Conservation (phyloP, 2,113 vertebrate genomes). For the Ariopsis seemanni region DNA sequence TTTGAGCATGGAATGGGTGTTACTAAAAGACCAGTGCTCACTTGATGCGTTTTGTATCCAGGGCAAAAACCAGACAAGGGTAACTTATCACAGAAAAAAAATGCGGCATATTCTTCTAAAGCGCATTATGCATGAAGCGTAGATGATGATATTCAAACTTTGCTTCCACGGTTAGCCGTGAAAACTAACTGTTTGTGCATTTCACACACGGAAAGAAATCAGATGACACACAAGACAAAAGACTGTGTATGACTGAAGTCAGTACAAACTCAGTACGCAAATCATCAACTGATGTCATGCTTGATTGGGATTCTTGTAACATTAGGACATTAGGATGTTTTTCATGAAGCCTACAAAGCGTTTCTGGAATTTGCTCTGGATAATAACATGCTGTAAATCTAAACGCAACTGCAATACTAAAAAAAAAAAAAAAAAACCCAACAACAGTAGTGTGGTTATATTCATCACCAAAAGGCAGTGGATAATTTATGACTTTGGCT, state of each 20-base stretch:
- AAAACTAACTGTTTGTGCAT: neutral
- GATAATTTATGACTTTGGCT: neutral
- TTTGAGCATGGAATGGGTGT: no score
- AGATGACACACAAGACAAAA: neutral
- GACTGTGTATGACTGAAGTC: no score
- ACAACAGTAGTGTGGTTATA: neutral
- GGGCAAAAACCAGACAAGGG: no score
- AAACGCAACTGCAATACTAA: neutral
- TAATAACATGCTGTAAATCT: neutral
- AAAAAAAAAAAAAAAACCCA: neutral
- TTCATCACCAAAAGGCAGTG: neutral
- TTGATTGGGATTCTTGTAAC: neutral
- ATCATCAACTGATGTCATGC: neutral
- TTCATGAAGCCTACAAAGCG: neutral
- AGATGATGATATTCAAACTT: no score
- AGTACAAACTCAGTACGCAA: neutral
- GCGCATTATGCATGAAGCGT: no score
- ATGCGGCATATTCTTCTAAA: no score
- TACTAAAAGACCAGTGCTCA: no score
- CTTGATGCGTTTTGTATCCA: no score
- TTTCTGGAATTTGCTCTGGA: neutral
- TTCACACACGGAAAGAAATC: neutral
- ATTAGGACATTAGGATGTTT: neutral
- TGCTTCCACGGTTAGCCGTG: no score
- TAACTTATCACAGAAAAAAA: no score